phyloP scores from a whole-genome alignment of 2,888 invertebrate genomes.

The Linnaemya tessellans region DNA sequence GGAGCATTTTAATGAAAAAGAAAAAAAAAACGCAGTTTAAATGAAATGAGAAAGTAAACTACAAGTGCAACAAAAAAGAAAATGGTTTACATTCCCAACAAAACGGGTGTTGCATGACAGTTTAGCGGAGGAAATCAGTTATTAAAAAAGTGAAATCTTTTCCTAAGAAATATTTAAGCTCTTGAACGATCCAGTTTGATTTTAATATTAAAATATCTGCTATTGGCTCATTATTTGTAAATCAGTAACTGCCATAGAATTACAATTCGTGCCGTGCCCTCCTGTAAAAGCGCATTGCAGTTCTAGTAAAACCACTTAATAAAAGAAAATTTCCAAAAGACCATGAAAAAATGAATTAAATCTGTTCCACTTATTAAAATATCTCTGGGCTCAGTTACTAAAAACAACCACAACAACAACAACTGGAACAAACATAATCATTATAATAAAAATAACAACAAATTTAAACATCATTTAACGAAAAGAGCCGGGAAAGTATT shows the following conservation, averaged over 20 bases:
- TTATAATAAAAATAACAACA: conserved; percentile 3
- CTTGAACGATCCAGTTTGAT: too few species aligned
- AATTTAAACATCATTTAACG: conserved; percentile 27
- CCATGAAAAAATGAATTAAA: conserved; percentile 14
- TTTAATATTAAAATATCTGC: too few species aligned
- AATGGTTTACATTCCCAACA: too few species aligned
- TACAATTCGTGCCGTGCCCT: background rate
- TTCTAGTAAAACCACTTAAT: background rate
- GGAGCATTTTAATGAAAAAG: background rate
- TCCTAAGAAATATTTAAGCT: too few species aligned
- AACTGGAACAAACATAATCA: background rate
- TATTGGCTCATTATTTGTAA: too few species aligned
- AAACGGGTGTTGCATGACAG: too few species aligned
- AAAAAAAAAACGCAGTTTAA: background rate
- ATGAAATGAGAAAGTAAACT: background rate
- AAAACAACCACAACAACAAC: conserved; percentile 5
- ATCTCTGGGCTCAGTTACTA: conserved; percentile 36
- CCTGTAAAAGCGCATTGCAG: background rate
- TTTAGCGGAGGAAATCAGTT: too few species aligned
- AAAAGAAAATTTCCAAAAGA: background rate
- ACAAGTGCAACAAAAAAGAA: too few species aligned
- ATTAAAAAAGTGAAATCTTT: too few species aligned
- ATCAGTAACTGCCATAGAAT: background rate
- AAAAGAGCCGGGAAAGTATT: conserved; percentile 34
- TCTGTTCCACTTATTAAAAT: conserved; percentile 61